Evolutionary conservation across 2,888 invertebrate species (phyloP).

Genomic region (Orthosia gracilis): DNA sequence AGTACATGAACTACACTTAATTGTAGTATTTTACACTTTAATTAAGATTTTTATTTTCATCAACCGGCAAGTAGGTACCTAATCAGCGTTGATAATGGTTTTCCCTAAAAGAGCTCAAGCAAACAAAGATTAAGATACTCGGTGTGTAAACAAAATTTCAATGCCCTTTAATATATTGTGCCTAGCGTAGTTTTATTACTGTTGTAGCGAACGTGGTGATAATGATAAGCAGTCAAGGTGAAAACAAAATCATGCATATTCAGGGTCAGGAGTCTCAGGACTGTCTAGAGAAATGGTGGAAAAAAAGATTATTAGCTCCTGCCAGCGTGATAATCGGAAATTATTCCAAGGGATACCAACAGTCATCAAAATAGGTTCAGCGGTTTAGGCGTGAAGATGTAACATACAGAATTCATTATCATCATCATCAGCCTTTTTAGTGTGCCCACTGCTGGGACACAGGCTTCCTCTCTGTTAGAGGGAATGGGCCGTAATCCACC

Average conservation of each 20-base stretch:
- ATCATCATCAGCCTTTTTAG: no score
- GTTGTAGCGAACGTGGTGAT: slow-evolving; percentile 67
- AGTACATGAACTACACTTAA: neutral
- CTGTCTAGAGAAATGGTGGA: neutral
- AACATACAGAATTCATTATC: no score
- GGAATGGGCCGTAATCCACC: no score
- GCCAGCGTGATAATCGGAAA: no score
- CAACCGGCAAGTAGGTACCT: slow-evolving; percentile 7
- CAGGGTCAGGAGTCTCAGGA: slow-evolving; percentile 47
- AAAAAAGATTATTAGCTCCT: no score
- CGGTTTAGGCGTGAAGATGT: no score
- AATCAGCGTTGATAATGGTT: slow-evolving; percentile 48
- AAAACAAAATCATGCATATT: slow-evolving; percentile 59
- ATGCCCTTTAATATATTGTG: slow-evolving; percentile 70
- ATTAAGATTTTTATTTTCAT: slow-evolving; percentile 3
- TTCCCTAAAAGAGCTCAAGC: slow-evolving; percentile 62
- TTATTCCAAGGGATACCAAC: no score
- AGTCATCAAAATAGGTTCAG: no score
- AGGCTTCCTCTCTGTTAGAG: no score
- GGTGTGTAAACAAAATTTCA: slow-evolving; percentile 65
- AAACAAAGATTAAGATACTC: slow-evolving; percentile 69
- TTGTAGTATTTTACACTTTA: neutral
- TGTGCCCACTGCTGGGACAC: no score
- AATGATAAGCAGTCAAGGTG: slow-evolving; percentile 78
- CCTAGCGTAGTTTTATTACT: slow-evolving; percentile 54